phyloP scores from a whole-genome alignment of 2,888 invertebrate genomes.

The Mesochorus sp. region DNA sequence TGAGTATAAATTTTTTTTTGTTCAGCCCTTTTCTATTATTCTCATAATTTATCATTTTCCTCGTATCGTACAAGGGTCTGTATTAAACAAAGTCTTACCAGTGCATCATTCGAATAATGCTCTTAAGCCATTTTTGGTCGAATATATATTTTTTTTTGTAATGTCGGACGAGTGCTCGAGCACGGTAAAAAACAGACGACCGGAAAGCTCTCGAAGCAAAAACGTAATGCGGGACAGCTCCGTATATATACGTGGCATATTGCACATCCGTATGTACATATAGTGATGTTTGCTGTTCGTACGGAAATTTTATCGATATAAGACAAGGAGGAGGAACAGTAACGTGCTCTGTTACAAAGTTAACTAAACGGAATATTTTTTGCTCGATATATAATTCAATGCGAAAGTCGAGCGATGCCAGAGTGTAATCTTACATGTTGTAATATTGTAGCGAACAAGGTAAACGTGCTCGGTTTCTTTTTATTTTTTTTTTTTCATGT shows the following conservation, averaged over 20 bases:
- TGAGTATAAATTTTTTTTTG: slow-evolving; percentile 8
- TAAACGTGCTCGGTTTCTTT: neutral
- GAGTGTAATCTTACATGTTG: neutral
- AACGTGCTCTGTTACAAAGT: slow-evolving; percentile 64
- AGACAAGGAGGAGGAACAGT: slow-evolving; percentile 63
- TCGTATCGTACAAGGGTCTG: slow-evolving; percentile 22
- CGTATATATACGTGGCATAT: slow-evolving; percentile 31
- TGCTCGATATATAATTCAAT: slow-evolving; percentile 19
- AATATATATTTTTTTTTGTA: slow-evolving; percentile 16
- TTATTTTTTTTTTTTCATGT: too few relatives aligned
- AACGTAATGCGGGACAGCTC: slow-evolving; percentile 63
- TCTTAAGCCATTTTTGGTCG: slow-evolving; percentile 36
- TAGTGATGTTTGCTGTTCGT: slow-evolving; percentile 14
- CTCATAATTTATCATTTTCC: neutral
- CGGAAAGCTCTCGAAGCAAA: slow-evolving; percentile 72
- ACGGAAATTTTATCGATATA: slow-evolving; percentile 54
- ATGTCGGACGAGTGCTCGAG: slow-evolving; percentile 41
- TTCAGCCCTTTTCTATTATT: slow-evolving; percentile 12
- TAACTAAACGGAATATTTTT: slow-evolving; percentile 36
- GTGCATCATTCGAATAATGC: slow-evolving; percentile 42
- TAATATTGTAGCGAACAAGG: neutral
- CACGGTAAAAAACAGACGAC: slow-evolving; percentile 63
- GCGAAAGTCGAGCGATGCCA: neutral
- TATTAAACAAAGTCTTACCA: slow-evolving; percentile 46
- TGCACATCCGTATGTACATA: slow-evolving; percentile 10